Conservation (phyloP, 1,140 invertebrate species). For the Bemisia tabaci region DNA sequence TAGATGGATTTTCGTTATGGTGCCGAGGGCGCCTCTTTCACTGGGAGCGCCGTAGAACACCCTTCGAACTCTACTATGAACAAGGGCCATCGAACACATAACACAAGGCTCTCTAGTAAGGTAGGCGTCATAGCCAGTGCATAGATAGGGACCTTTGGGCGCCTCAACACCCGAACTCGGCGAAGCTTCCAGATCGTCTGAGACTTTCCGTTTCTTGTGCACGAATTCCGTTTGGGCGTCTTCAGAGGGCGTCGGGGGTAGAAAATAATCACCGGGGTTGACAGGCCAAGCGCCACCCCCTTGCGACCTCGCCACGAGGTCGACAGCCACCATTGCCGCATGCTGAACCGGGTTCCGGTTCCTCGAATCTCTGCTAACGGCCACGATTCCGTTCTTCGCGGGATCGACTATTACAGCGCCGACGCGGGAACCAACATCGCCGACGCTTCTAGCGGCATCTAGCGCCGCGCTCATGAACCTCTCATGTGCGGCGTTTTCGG, state of each 20-base stretch:
- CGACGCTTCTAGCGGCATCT: conserved; percentile 26
- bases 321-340: conserved; percentile 69
- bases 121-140: conserved; percentile 80
- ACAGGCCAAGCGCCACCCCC: conserved; percentile 47
- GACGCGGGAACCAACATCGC: conserved; percentile 28
- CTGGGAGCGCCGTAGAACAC: conserved; percentile 59
- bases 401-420: conserved; percentile 57
- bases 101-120: conserved; percentile 74
- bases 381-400: conserved; percentile 39
- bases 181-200: no score
- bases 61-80: conserved; percentile 69
- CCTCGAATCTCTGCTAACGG: conserved; percentile 46
- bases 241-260: background rate
- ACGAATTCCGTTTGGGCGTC: background rate
- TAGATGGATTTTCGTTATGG: conserved; percentile 57
- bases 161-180: background rate
- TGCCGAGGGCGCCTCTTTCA: conserved; percentile 52
- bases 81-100: conserved; percentile 87
- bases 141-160: conserved; percentile 63
- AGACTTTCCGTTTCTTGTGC: background rate
- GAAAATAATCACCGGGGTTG: background rate
- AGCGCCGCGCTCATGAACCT: conserved; percentile 46
- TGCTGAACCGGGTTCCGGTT: conserved; percentile 62
- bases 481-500: conserved; percentile 42
- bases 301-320: conserved; percentile 67